Conservation (phyloP, 2,113 vertebrate genomes). For the Pelodiscus sinensis region DNA sequence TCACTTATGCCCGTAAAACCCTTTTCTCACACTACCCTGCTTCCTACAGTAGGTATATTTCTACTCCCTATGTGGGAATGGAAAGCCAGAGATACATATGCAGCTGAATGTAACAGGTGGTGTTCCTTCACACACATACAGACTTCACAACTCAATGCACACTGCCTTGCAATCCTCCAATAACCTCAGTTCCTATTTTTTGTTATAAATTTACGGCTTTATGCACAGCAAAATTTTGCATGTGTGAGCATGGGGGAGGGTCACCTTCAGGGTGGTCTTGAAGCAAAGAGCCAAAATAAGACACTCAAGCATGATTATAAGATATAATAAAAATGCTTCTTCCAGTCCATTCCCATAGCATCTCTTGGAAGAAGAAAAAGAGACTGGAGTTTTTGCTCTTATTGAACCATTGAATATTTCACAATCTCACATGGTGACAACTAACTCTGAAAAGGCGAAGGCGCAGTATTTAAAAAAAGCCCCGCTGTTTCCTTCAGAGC, state of each 20-base stretch:
- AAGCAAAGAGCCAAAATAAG: slow-evolving; percentile 64
- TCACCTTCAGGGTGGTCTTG: slow-evolving; percentile 71
- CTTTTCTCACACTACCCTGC: slow-evolving; percentile 43
- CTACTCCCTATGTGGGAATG: slow-evolving; percentile 65
- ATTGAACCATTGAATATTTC: slow-evolving; percentile 73
- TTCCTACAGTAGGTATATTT: slow-evolving; percentile 53
- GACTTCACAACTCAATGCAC: slow-evolving; percentile 67
- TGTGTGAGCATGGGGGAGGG: slow-evolving; percentile 45
- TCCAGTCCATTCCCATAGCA: slow-evolving; percentile 57
- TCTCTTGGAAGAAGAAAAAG: slow-evolving; percentile 43
- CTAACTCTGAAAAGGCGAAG: slow-evolving; percentile 67
- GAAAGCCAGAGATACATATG: slow-evolving; percentile 44
- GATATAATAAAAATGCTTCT: slow-evolving; percentile 74
- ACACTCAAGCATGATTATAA: slow-evolving; percentile 75
- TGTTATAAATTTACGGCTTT: slow-evolving; percentile 72
- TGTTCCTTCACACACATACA: slow-evolving; percentile 66
- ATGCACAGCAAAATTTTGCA: slow-evolving; percentile 64
- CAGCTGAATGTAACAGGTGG: slow-evolving; percentile 69
- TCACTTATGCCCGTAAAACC: slow-evolving; percentile 64
- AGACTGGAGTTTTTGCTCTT: slow-evolving; percentile 55
- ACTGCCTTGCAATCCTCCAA: slow-evolving; percentile 68
- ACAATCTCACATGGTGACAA: slow-evolving; percentile 73
- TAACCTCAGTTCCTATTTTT: slow-evolving; percentile 61
- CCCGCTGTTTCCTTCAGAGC: slow-evolving; percentile 52
- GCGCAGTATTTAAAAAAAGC: slow-evolving; percentile 59